A percentile compares a stretch with the other conserved stretches of the same genome.
These are phyloP conservation scores for Parochlus steinenii DNA, from an alignment of 2,888 invertebrate species.

Conservation along the genomic window DNA sequence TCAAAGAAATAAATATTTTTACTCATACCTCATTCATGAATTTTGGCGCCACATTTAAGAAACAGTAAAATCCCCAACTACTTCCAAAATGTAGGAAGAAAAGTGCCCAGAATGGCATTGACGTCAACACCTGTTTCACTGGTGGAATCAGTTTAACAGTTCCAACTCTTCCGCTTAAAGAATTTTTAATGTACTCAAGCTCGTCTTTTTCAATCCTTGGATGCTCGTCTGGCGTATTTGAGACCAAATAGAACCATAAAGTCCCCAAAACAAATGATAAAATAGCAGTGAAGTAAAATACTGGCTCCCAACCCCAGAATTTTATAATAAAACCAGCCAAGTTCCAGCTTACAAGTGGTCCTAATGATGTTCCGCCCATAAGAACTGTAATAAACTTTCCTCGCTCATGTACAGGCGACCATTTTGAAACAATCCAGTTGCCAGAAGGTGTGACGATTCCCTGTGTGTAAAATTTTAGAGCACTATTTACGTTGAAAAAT, in stretches of 20 bases:
- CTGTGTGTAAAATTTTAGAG: no score
- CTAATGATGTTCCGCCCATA: no score
- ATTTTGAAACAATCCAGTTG: no score
- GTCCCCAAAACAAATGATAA: slow-evolving; percentile 23
- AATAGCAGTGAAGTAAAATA: slow-evolving; percentile 23
- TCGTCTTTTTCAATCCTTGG: slow-evolving; percentile 35
- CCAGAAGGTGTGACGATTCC: no score
- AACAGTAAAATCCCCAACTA: slow-evolving; percentile 47
- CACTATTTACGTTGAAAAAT: no score
- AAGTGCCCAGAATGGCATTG: slow-evolving; percentile 44
- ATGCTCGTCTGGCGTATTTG: slow-evolving; percentile 37
- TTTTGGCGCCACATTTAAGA: slow-evolving; percentile 49
- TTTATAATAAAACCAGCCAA: no score
- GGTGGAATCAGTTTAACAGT: no score
- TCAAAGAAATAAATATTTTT: no score
- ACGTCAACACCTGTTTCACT: slow-evolving; percentile 36
- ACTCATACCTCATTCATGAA: slow-evolving; percentile 42
- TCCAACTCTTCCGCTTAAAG: no score
- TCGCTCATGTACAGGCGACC: no score
- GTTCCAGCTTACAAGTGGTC: no score
- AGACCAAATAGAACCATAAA: slow-evolving; percentile 34
- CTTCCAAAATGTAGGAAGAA: slow-evolving; percentile 45
- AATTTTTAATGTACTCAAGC: slow-evolving; percentile 33
- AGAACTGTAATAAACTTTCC: no score
- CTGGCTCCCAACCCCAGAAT: slow-evolving; percentile 29